phyloP scores from a whole-genome alignment of 2,113 vertebrate genomes.

The Paramormyrops kingsleyae region DNA sequence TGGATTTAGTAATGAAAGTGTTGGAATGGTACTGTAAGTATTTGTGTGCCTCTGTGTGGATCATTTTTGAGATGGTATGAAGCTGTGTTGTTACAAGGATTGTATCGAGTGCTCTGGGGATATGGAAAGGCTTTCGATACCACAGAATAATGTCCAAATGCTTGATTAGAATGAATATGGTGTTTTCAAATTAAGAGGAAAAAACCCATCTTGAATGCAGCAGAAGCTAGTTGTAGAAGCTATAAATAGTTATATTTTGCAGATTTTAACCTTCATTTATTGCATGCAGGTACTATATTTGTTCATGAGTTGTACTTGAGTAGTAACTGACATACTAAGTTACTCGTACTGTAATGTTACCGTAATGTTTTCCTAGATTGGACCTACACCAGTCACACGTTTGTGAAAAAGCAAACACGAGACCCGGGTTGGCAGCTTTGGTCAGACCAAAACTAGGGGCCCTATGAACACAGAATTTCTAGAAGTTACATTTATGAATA shows the following conservation, averaged over 20 bases:
- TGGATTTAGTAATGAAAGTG: neutral
- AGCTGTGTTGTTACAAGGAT: neutral
- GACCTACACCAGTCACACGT: neutral
- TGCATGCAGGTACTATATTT: neutral
- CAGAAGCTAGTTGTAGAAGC: neutral
- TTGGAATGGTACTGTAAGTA: neutral
- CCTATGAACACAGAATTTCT: too few relatives aligned
- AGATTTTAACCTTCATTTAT: neutral
- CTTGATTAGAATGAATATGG: neutral
- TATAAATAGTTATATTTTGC: neutral
- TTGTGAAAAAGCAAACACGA: neutral
- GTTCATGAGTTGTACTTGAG: neutral
- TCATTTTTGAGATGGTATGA: neutral
- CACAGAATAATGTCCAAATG: neutral
- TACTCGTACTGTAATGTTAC: neutral
- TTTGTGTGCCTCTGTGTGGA: neutral
- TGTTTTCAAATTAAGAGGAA: neutral
- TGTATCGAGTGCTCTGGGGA: neutral
- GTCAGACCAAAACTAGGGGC: neutral
- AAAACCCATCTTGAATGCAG: neutral
- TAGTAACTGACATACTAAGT: neutral
- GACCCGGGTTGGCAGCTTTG: neutral
- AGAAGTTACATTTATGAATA: too few relatives aligned
- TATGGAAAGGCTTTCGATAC: neutral
- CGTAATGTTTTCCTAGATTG: neutral